These are phyloP conservation scores for Aphelenchoides fujianensis DNA, from an alignment of 1,140 invertebrate genomes.

Conservation along the genomic window DNA sequence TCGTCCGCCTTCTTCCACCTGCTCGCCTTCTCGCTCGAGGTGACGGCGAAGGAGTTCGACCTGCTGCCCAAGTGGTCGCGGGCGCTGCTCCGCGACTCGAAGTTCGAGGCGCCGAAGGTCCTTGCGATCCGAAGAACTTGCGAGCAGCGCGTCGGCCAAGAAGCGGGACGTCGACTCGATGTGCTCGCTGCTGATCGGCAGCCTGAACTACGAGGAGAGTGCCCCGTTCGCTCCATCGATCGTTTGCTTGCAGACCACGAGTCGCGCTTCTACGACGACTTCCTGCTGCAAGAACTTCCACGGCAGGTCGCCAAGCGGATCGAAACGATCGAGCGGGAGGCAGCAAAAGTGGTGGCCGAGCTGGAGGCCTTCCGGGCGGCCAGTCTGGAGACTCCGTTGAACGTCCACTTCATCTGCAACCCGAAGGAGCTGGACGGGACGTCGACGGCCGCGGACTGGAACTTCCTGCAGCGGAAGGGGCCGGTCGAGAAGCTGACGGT, in stretches of 20 bases:
- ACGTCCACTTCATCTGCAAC: constrained; percentile 35
- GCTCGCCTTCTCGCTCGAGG: background rate
- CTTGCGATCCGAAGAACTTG: constrained; percentile 32
- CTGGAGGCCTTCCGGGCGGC: constrained; percentile 18
- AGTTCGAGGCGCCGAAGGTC: constrained; percentile 17
- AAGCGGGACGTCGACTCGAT: constrained; percentile 37
- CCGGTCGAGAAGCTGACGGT: background rate
- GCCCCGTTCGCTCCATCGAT: background rate
- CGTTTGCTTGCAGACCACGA: constrained; percentile 28
- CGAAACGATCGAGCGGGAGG: constrained; percentile 10
- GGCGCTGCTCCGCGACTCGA: constrained; percentile 23
- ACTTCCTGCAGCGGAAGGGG: constrained; percentile 7
- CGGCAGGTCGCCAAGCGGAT: constrained; percentile 22
- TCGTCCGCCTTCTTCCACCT: background rate
- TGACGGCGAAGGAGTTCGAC: constrained; percentile 15
- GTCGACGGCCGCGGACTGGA: constrained; percentile 5
- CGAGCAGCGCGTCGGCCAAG: constrained; percentile 27
- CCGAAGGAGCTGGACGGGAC: constrained; percentile 12
- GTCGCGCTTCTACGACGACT: constrained; percentile 24
- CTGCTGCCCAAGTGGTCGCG: constrained; percentile 42
- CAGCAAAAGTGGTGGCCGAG: constrained; percentile 4
- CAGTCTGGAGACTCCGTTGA: constrained; percentile 22
- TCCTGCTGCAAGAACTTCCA: constrained; percentile 39
- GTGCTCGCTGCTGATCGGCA: background rate
- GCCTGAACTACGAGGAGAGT: constrained; percentile 19